phyloP scores from a whole-genome alignment of 1,140 invertebrate species.

The Cotesia vestalis region DNA sequence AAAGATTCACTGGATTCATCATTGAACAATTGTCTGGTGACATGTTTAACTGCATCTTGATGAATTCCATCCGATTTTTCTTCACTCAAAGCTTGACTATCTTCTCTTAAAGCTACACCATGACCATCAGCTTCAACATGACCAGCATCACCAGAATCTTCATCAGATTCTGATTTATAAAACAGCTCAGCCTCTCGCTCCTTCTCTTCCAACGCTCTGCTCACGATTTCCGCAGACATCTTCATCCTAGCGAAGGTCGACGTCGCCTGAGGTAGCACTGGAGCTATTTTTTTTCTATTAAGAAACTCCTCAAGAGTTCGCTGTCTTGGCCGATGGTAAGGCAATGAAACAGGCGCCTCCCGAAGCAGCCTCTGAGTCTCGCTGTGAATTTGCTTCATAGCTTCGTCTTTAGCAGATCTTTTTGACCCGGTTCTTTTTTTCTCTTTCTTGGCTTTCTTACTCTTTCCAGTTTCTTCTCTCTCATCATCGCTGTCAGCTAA shows the following conservation, averaged over 20 bases:
- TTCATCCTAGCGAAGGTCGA: constrained; percentile 56
- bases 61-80: too few species aligned
- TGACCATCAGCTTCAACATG: too few species aligned
- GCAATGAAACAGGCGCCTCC: constrained; percentile 75
- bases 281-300: constrained; percentile 53
- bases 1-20: constrained; percentile 38
- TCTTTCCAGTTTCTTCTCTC: constrained; percentile 21
- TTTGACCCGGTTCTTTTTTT: constrained; percentile 42
- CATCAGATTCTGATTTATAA: constrained; percentile 54
- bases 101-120: not conserved
- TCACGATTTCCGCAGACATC: constrained; percentile 57
- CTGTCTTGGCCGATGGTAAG: constrained; percentile 81
- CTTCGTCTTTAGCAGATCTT: constrained; percentile 56
- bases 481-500: not conserved
- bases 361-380: constrained; percentile 74
- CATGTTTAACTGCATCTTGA: constrained; percentile 22
- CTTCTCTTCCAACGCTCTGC: constrained; percentile 56
- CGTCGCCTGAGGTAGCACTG: constrained; percentile 49
- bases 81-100: not conserved
- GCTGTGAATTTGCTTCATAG: constrained; percentile 66
- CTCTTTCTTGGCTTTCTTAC: constrained; percentile 13
- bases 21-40: constrained; percentile 44
- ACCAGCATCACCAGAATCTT: constrained; percentile 51
- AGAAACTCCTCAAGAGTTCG: constrained; percentile 78
- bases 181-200: constrained; percentile 60